Percentiles rank a stretch among this genome's conserved stretches.
phyloP scores from a whole-genome alignment of 35 echinoderm and acorn worm genomes.

The Heliocidaris erythrogramma region DNA sequence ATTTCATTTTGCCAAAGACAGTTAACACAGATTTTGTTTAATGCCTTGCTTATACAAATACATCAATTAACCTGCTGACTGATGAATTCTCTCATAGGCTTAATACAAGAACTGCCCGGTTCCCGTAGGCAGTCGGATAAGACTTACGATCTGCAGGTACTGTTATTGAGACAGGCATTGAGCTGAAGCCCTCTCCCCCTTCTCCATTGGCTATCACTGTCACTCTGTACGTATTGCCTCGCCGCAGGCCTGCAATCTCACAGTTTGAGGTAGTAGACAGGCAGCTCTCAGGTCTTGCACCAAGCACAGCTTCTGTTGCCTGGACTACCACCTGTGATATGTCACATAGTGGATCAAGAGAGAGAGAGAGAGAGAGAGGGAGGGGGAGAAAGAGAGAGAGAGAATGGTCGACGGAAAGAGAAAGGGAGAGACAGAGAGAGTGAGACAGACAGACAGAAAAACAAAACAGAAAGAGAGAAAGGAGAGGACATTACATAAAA shows the following conservation, averaged over 20 bases:
- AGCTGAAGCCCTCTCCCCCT: conserved; percentile 18
- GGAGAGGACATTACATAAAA: neutral
- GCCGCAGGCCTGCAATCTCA: neutral
- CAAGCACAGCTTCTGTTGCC: neutral
- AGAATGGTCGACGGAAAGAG: neutral
- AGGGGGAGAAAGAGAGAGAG: neutral
- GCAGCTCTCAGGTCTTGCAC: neutral
- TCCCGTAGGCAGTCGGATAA: neutral
- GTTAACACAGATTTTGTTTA: too few species aligned
- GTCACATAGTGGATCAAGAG: neutral
- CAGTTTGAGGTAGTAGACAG: neutral
- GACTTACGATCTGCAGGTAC: conserved; percentile 11
- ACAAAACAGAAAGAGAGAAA: neutral
- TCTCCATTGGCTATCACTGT: conserved; percentile 30
- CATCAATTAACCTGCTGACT: too few species aligned
- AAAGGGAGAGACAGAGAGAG: neutral
- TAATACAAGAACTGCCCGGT: too few species aligned
- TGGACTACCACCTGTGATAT: neutral
- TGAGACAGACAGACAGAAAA: neutral
- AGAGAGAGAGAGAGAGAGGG: neutral
- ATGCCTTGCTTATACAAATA: too few species aligned
- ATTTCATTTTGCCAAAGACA: too few species aligned
- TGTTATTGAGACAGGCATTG: neutral
- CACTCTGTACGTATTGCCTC: conserved; percentile 1
- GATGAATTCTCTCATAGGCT: too few species aligned